A percentile compares a stretch with the other conserved stretches of the same genome.
Evolutionary conservation across 2,797 vertebrate genomes (phyloP).

Genomic region (Oreochromis mossambicus): DNA sequence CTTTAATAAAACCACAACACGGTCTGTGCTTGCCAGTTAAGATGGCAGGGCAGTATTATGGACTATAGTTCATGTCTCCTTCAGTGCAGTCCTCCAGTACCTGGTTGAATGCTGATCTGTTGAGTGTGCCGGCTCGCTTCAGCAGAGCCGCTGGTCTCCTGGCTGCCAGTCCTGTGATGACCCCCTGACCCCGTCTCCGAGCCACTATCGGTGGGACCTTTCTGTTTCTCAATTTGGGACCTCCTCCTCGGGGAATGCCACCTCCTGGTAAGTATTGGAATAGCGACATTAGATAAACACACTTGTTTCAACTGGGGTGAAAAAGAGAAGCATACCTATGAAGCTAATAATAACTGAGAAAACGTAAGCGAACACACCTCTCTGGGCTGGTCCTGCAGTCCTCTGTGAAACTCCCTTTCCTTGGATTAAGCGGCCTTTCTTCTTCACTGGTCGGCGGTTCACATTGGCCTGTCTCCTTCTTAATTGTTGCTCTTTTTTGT

Average conservation of each 20-base stretch:
- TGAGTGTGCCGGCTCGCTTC: conserved; percentile 82
- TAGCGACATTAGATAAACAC: background rate
- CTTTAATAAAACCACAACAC: background rate
- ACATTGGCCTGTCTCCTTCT: conserved; percentile 60
- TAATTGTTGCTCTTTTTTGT: conserved; percentile 87
- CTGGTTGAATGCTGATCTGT: conserved; percentile 74
- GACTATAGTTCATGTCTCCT: background rate
- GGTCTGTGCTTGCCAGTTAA: background rate
- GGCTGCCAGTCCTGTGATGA: conserved; percentile 90
- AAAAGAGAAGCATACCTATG: background rate
- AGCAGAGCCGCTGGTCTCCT: conserved; percentile 76
- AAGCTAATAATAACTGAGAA: background rate
- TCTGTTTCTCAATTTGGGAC: conserved; percentile 72
- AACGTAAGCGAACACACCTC: conserved; percentile 29
- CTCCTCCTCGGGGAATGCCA: conserved; percentile 76
- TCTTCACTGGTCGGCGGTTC: conserved; percentile 67
- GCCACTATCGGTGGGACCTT: conserved; percentile 59
- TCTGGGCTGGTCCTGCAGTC: conserved; percentile 65
- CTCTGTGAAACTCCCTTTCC: conserved; percentile 60
- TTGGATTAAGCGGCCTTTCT: conserved; percentile 74
- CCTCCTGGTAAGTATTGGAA: conserved; percentile 65
- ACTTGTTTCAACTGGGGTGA: rapidly evolving
- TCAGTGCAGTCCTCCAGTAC: background rate
- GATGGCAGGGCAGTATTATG: background rate
- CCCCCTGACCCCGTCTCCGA: conserved; percentile 82